Conservation (phyloP, 2,888 invertebrate genomes). For the Bombyx huttoni region DNA sequence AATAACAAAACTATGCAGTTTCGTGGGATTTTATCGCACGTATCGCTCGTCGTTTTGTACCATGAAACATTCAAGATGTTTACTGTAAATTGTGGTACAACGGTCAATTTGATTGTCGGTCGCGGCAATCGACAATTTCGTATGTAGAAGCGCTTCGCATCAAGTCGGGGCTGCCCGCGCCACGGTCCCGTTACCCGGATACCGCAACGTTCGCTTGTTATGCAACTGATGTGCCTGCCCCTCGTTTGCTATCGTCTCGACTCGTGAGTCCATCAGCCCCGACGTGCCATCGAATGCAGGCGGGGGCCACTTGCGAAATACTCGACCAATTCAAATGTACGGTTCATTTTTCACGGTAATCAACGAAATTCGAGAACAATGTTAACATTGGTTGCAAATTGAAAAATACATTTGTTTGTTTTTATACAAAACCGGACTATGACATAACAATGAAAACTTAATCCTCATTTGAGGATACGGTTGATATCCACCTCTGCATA, state of each 20-base stretch:
- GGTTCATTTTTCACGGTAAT: too few relatives aligned
- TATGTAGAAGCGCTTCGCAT: constrained; percentile 20
- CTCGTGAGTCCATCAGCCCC: constrained; percentile 13
- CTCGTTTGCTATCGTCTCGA: constrained; percentile 21
- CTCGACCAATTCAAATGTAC: background rate
- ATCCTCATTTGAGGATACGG: too few relatives aligned
- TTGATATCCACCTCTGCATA: too few relatives aligned
- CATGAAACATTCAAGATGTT: constrained; percentile 30
- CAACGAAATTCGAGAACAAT: too few relatives aligned
- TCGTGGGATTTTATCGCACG: constrained; percentile 29
- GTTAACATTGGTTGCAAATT: too few relatives aligned
- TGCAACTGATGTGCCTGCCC: constrained; percentile 55
- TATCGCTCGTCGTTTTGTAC: constrained; percentile 17
- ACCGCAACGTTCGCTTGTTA: constrained; percentile 50
- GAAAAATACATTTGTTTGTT: too few relatives aligned
- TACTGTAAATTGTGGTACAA: constrained; percentile 30
- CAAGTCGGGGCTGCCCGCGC: constrained; percentile 22
- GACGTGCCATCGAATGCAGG: constrained; percentile 5
- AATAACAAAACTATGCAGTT: constrained; percentile 39
- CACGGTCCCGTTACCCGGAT: constrained; percentile 58
- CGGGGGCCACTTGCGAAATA: background rate
- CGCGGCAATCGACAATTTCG: constrained; percentile 25
- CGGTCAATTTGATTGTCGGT: constrained; percentile 20
- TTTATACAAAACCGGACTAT: too few relatives aligned
- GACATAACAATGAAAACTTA: too few relatives aligned